Evolutionary conservation across 2,888 invertebrate species (phyloP), one percentile per base, ranked within the genome.

Genomic region (Tetramorium bicarinatum): DNA sequence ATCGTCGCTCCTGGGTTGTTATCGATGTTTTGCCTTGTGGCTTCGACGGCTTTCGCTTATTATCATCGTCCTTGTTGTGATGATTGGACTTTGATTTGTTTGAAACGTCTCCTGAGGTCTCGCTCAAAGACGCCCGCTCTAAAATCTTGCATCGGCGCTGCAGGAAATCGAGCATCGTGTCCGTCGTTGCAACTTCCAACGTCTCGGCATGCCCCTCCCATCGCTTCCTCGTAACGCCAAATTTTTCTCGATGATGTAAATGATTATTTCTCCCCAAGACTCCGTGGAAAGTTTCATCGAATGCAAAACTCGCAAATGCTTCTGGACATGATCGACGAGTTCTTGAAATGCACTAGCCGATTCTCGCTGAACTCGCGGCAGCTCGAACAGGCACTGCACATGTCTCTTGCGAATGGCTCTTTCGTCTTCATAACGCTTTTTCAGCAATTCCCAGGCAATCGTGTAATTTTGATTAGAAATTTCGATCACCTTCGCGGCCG

Each of bases 91-190:
- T 38, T 13, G 56, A 15, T 7, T 21, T 18, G 0, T 0, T 15
- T 1, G 29, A 34, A 34, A 8, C 59, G 0, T 13, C 3, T 0
- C 4, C 3, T 3, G 3, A 2, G 0, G 0, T 8, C 1, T 8
- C 8, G 25, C 0, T 9, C 9, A n/a, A 34, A 0, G 38, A 1
- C 9, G 29, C 11, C 7, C 67, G 15, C 4, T 18, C 15, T 11
- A 67, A 18, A 2, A 67, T 3, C 2, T 49, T 49, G 6, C 47
- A 18, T 2, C 11, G 49, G 0, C 29, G 29, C 2, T 49, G 67
- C 11, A 67, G 1, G 1, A 67, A 67, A 0, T 67, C 49, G 0
- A 67, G 18, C 18, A 67, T 67, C 0, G 25, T 11, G 0, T 11
- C 8, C 0, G 47, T 67, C 0, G 64, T 13, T 3, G 29, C 2